phyloP scores from a whole-genome alignment of 2,113 vertebrate species.

The Thalassoma bifasciatum region DNA sequence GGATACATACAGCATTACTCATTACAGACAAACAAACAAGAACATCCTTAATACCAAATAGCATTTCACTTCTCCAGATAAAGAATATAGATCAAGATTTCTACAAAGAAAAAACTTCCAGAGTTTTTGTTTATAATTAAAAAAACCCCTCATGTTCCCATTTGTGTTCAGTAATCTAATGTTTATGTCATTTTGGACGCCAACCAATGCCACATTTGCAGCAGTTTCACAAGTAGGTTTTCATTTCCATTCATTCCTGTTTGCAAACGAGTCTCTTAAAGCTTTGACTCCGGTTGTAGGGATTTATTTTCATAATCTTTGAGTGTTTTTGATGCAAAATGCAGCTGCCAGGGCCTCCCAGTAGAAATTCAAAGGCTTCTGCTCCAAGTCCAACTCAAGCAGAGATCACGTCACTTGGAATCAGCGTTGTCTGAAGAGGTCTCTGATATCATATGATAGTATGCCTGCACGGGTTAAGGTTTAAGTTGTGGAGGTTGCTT shows the following conservation, averaged over 20 bases:
- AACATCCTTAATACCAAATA: no score
- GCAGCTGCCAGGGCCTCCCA: slow-evolving; percentile 22
- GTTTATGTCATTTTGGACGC: slow-evolving; percentile 12
- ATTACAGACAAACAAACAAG: no score
- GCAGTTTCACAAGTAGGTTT: not conserved
- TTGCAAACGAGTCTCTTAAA: slow-evolving; percentile 20
- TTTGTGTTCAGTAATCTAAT: not conserved
- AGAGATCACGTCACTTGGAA: slow-evolving; percentile 36
- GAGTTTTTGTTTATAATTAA: no score
- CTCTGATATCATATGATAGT: slow-evolving; percentile 40
- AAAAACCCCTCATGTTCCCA: not conserved
- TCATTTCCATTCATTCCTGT: slow-evolving; percentile 10
- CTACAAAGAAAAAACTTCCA: no score
- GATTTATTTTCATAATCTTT: slow-evolving; percentile 31
- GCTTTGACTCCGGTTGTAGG: slow-evolving; percentile 27
- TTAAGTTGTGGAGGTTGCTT: slow-evolving; percentile 16
- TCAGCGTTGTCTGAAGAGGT: slow-evolving; percentile 25
- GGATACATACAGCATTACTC: no score
- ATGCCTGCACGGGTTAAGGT: slow-evolving; percentile 41
- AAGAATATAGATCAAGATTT: no score
- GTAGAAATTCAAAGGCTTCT: slow-evolving; percentile 20
- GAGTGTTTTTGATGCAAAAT: slow-evolving; percentile 43
- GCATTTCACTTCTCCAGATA: no score
- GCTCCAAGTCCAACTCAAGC: slow-evolving; percentile 2
- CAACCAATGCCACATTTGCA: slow-evolving; percentile 2